Percentiles rank a stretch among this genome's conserved stretches.
phyloP scores from a whole-genome alignment of 2,113 vertebrate species.

The Malurus cyaneus region DNA sequence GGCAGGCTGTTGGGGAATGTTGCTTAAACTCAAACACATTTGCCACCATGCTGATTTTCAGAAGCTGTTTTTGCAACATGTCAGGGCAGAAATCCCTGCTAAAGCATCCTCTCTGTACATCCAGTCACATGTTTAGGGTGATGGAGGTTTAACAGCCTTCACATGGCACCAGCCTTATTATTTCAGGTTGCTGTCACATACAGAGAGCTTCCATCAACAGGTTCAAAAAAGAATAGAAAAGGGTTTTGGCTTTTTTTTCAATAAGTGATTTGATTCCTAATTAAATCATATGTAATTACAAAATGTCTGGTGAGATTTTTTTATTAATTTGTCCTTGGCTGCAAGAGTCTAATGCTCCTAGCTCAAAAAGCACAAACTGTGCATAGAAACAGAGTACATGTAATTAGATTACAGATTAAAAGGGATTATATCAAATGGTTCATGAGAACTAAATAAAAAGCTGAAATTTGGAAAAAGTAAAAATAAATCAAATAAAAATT shows the following conservation, averaged over 20 bases:
- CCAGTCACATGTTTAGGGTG: neutral
- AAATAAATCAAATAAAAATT: neutral
- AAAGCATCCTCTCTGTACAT: neutral
- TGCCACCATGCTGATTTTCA: neutral
- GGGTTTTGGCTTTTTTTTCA: neutral
- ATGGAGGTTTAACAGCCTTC: conserved; percentile 18
- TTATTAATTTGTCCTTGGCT: conserved; percentile 13
- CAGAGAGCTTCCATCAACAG: neutral
- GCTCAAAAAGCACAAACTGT: conserved; percentile 11
- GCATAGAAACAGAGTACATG: neutral
- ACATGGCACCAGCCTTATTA: neutral
- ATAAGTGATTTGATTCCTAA: conserved; percentile 40
- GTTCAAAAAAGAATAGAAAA: neutral
- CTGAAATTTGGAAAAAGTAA: neutral
- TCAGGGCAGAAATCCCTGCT: neutral
- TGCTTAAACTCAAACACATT: neutral
- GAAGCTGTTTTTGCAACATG: neutral
- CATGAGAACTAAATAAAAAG: neutral
- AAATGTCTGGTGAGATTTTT: neutral
- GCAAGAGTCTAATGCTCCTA: neutral
- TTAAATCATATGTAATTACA: conserved; percentile 44
- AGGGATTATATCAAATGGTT: neutral
- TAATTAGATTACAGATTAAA: conserved; percentile 13
- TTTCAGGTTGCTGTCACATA: conserved; percentile 34
- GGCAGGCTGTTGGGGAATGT: neutral